A percentile compares a stretch with the other conserved stretches of the same genome.
These are phyloP conservation scores for Astreopora myriophthalma DNA, from an alignment of 64 coral and sea anemone species.

Conservation along the genomic window DNA sequence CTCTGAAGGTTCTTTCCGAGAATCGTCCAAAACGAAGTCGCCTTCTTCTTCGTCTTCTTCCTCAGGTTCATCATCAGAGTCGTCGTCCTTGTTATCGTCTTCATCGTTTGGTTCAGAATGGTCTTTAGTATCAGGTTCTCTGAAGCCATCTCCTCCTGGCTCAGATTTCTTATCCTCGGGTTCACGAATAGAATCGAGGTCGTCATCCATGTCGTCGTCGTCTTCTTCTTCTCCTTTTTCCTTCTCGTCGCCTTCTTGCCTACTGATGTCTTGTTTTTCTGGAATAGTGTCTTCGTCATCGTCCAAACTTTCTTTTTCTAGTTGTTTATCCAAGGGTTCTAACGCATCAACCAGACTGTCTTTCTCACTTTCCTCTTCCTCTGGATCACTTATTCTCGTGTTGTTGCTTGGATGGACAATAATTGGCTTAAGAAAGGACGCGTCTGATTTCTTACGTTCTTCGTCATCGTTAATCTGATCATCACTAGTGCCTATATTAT, in stretches of 20 bases:
- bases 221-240: background rate
- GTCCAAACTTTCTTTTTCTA: background rate
- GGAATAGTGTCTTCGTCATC: background rate
- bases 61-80: background rate
- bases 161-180: background rate
- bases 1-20: background rate
- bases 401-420: background rate
- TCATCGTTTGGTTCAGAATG: background rate
- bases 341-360: background rate
- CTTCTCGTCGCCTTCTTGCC: background rate
- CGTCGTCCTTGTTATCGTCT: background rate
- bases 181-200: background rate
- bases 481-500: background rate
- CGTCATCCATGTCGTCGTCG: background rate
- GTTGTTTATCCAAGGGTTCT: background rate
- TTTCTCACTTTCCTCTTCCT: background rate
- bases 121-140: background rate
- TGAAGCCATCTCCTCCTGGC: no score
- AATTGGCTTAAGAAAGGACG: background rate
- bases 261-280: background rate
- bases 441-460: background rate
- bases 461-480: background rate
- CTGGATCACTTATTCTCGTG: background rate
- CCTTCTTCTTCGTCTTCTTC: background rate
- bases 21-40: background rate